Conservation (phyloP, 1,140 invertebrate genomes). For the Druon quercuslanigerum region DNA sequence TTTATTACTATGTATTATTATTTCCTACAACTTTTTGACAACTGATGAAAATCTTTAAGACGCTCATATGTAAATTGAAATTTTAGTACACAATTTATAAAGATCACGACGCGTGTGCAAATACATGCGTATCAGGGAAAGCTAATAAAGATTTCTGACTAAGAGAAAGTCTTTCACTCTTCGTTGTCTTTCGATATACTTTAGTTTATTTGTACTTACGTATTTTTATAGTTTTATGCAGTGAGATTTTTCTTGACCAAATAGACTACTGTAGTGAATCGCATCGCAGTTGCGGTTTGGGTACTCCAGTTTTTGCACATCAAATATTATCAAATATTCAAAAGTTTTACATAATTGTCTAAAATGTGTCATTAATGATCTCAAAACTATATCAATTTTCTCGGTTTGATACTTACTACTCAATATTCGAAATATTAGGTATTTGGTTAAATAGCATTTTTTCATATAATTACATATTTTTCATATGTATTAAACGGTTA, state of each 20-base stretch:
- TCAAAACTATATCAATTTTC: too few species aligned
- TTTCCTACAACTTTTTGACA: not conserved
- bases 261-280: not conserved
- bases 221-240: not conserved
- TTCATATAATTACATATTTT: too few species aligned
- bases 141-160: conserved; percentile 62
- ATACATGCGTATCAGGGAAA: conserved; percentile 61
- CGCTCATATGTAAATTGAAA: not conserved
- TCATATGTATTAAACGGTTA: too few species aligned
- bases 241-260: too few species aligned
- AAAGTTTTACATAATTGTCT: not conserved
- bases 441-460: too few species aligned
- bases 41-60: not conserved
- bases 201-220: conserved; percentile 52
- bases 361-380: not conserved
- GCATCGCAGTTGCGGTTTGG: not conserved
- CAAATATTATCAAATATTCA: not conserved
- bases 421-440: too few species aligned
- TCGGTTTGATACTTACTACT: too few species aligned
- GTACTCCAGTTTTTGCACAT: not conserved
- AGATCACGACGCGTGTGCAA: conserved; percentile 15
- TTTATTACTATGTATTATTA: too few species aligned
- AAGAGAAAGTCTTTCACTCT: conserved; percentile 63
- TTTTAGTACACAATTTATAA: conserved; percentile 20
- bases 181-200: conserved; percentile 43